Conservation (phyloP, 1,140 invertebrate genomes). For the Nilaparvata lugens region DNA sequence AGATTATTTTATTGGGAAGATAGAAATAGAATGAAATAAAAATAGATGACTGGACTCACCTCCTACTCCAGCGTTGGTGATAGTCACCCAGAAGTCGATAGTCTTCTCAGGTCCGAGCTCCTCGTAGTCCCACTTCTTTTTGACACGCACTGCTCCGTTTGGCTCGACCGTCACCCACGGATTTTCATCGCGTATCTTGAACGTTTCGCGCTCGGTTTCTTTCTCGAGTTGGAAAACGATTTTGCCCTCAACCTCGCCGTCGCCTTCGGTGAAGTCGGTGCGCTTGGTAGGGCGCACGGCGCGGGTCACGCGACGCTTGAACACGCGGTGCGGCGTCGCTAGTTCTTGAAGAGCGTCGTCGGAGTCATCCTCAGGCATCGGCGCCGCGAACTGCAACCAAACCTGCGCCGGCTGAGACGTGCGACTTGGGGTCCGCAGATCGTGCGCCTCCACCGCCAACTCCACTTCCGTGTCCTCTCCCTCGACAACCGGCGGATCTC, state of each 20-base stretch:
- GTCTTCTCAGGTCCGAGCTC: conserved; percentile 91
- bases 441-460: conserved; percentile 68
- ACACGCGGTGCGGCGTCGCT: conserved; percentile 44
- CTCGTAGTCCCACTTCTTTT: conserved; percentile 95
- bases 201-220: conserved; percentile 83
- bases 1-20: no score
- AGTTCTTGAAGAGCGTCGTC: conserved; percentile 37
- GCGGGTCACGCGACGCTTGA: conserved; percentile 72
- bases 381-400: conserved; percentile 62
- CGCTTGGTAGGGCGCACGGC: conserved; percentile 85
- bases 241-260: conserved; percentile 78
- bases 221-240: conserved; percentile 85
- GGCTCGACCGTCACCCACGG: conserved; percentile 87
- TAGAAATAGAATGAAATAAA: no score
- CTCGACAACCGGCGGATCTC: conserved; percentile 50
- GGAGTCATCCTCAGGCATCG: conserved; percentile 43
- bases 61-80: conserved; percentile 76
- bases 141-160: conserved; percentile 83
- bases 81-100: conserved; percentile 93
- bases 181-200: conserved; percentile 87
- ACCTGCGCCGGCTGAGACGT: conserved; percentile 62
- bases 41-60: conserved; percentile 43
- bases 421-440: conserved; percentile 55
- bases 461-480: conserved; percentile 54
- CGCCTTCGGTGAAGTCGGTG: conserved; percentile 84